phyloP scores from a whole-genome alignment of 2,113 vertebrate genomes.

The Cettia cetti region DNA sequence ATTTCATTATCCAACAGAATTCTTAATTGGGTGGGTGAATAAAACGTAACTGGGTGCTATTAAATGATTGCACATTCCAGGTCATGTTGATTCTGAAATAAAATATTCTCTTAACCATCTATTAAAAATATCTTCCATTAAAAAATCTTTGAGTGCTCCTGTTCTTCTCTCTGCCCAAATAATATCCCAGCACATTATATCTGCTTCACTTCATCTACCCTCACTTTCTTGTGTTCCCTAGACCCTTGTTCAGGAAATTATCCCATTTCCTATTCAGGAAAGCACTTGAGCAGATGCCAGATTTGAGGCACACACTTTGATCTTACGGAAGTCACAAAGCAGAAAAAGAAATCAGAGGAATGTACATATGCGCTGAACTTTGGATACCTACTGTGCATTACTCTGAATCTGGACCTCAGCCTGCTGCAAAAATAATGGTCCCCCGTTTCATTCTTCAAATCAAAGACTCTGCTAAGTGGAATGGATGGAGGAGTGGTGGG shows the following conservation, averaged over 20 bases:
- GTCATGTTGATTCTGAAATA: background rate
- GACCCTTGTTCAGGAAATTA: slow-evolving; percentile 39
- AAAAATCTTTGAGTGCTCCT: background rate
- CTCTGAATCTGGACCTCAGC: background rate
- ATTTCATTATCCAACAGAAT: background rate
- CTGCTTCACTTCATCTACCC: background rate
- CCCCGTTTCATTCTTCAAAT: background rate
- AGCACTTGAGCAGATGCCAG: background rate
- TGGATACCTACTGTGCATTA: background rate
- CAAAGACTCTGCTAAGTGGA: background rate
- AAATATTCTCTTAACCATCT: background rate
- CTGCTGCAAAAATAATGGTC: background rate
- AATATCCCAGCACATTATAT: background rate
- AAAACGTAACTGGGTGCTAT: background rate
- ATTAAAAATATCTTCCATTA: background rate
- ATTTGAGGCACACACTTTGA: background rate
- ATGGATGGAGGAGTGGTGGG: background rate
- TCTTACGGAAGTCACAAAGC: background rate
- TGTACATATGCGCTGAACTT: background rate
- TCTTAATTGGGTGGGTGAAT: background rate
- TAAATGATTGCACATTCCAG: background rate
- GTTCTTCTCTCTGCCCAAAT: background rate
- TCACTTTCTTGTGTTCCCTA: background rate
- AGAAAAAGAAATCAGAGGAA: slow-evolving; percentile 9
- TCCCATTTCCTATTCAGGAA: slow-evolving; percentile 18